Base-by-base conservation (phyloP, 1,140 invertebrate genomes). In the Triops longicaudatus region DNA sequence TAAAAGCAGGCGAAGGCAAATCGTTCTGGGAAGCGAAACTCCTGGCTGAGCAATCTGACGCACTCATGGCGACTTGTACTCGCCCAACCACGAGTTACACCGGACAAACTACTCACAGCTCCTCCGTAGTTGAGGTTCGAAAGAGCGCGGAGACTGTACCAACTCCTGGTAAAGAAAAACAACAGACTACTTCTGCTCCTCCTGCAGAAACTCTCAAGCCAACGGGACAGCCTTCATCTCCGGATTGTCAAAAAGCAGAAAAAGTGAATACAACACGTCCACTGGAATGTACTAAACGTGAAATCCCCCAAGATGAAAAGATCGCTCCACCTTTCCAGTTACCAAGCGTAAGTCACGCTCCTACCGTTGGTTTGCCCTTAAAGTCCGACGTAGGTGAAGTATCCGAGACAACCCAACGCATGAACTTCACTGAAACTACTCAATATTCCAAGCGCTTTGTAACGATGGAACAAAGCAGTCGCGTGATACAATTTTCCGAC, bases 381-480 rank as follows among this genome's bases (percentile, higher is more conserved):
- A 63, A 10, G 17, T 6, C 0, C 50, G 50, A 63, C 50, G 50
- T 63, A 9, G 50, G 50, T 14, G 50, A 63, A 22, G 14, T 63
- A 63, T 63, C 50, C 50, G 90, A 91, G 83, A 88, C 87, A 0
- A 90, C 88, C 77, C 90, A 91, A 80, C 86, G 88, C 4, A 87
- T 91, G 79, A 86, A 88, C 79, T 89, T 91, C 85, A 87, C 90
- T 78, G 90, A 91, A 81, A 88, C 89, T 0, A 90, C 89, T 2
- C 88, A 90, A 80, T 89, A 85, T 31, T 87, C 86, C 11, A 85
- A 88, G 77, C 85, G 90, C 72, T 88, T 90, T 31, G 86, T 91
- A 12, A 77, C 76, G 7, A 63, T 63, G 50, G 50, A 63, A 63
- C 50, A 63, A 22, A 63, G 50, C 7, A 63, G 50, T 63, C 50